Conservation (phyloP, 2,797 vertebrate genomes). For the Lates japonicus region DNA sequence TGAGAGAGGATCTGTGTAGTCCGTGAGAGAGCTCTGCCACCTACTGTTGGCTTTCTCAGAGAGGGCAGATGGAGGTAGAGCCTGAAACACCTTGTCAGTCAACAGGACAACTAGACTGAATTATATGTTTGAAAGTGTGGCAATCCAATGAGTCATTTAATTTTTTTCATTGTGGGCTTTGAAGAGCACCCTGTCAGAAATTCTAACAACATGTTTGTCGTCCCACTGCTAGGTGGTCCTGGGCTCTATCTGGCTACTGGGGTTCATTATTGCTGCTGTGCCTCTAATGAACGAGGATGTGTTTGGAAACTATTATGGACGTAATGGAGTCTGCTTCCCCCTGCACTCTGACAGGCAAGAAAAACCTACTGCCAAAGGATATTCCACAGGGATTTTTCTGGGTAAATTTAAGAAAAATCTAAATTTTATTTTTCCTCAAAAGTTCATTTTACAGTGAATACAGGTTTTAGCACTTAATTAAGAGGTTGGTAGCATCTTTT, state of each 20-base stretch:
- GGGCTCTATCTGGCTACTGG: constrained; percentile 86
- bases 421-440: not conserved
- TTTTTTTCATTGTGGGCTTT: constrained; percentile 11
- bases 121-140: constrained; percentile 3
- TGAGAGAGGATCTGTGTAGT: not conserved
- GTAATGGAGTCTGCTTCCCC: constrained; percentile 91
- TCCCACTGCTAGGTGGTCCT: constrained; percentile 71
- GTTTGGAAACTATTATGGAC: constrained; percentile 92
- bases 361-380: constrained; percentile 86
- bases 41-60: constrained; percentile 3
- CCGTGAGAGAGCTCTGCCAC: constrained; percentile 2
- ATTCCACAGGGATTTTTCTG: constrained; percentile 92
- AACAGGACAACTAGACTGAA: constrained; percentile 7
- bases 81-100: not conserved
- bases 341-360: constrained; percentile 90
- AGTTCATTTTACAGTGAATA: not conserved
- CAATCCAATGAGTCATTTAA: not conserved
- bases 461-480: not conserved
- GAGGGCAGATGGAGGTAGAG: not conserved
- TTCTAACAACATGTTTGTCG: constrained; percentile 31
- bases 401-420: constrained; percentile 79
- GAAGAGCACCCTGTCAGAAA: not conserved
- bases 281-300: constrained; percentile 88
- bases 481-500: not conserved
- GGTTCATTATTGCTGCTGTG: constrained; percentile 87